Evolutionary conservation across 2,797 vertebrate species (phyloP), one percentile per base, ranked within the genome.

Genomic region (Tadarida brasiliensis): DNA sequence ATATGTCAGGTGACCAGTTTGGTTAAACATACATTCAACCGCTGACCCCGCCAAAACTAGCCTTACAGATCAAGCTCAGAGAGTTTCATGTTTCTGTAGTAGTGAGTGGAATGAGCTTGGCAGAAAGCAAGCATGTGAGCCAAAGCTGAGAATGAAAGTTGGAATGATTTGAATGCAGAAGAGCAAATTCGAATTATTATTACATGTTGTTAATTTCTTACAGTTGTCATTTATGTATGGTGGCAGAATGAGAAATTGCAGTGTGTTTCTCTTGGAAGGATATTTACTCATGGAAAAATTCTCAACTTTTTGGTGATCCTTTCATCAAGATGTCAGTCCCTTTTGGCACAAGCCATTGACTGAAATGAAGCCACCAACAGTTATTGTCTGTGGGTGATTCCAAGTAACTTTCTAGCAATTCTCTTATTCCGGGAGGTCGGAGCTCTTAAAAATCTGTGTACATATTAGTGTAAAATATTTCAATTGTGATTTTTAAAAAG

Each of bases 311-410:
- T 92, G 87, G 61, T 97, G 87, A 93, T 83, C 87, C 68, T 94
- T 98, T 97, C 92, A 91, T 97, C 77, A 84, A 85, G 96, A 97
- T 97, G 87, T 92, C 94, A 97, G 59, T 83, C n/a, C 51, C 35
- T 94, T 96, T 93, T 98, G 98, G 95, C 97, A 97, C 93, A 93
- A 67, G 96, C 76, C 84, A 96, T 56, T 33, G 51, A 96, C 96
- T 96, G 93, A 93, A 98, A 92, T 97, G 85, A 98, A 95, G 97
- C 88, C 95, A 96, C 81, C 87, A 83, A 95, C 96, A 96, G 95
- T 96, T 96, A 92, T 96, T 97, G 94, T 97, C 87, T 96, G 94
- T 96, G 95, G 92, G 94, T 95, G 91, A 90, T 94, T 97, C 82
- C 95, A 97, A 93, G 30, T 86, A 57, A 96, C 85, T 97, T 97